Evolutionary conservation across 2,888 invertebrate genomes (phyloP), one percentile per base, ranked within the genome.

Genomic region (Lasioglossum oenotherae): DNA sequence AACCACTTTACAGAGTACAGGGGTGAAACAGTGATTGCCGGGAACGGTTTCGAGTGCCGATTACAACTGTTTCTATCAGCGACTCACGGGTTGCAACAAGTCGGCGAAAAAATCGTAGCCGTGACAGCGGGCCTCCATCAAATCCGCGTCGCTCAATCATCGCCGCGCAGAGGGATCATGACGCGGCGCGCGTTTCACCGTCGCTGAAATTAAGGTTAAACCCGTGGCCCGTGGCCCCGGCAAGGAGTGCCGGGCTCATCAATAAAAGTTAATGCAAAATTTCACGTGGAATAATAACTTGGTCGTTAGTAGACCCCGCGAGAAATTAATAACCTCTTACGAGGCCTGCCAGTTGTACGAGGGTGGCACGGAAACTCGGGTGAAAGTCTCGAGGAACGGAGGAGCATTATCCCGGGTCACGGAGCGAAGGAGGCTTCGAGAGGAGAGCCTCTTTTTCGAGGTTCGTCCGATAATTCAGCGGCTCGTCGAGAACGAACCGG

Each of bases 361-460:
- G 90, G 85, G 87, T 89, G 85, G 88, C 85, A 78, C 90, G 73
- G 88, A 90, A 90, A 89, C 86, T 35, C 74, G 72, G 84, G 90
- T 85, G 90, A 90, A 90, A 90, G 90, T 90, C 64, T 31, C 31
- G 64, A 31, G 31, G 31, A 69, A 49, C 74, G 72, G 71, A 12
- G 53, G 2, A 10, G 81, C 82, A 86, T 83, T 84, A 86, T 84
- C 90, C 80, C 82, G 81, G 80, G 86, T 81, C 81, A 86, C 64
- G 78, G 69, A 64, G 72, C 46, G 64, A 67, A 67, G 67, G 80
- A 74, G 81, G 49, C 73, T 76, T 73, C 38, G 72, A 53, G 72
- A 44, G 82, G 76, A 67, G 88, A 78, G 72, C 78, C 84, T 60
- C 75, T 79, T 89, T 89, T 87, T 84, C 88, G 86, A 35, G 72